Conservation (phyloP, 2,797 vertebrate genomes). For the Acanthornis magna region DNA sequence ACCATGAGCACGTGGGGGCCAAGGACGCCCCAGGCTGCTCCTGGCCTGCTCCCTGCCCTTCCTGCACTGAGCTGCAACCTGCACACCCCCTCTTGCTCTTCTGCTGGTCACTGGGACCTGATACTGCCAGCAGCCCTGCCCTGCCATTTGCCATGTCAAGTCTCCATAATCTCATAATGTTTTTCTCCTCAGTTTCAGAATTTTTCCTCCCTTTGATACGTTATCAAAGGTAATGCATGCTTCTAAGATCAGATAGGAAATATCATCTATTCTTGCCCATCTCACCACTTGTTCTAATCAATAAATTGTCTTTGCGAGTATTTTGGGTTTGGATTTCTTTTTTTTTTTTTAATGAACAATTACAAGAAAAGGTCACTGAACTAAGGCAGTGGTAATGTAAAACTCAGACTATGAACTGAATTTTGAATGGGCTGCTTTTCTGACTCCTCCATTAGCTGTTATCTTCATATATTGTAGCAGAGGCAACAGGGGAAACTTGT, state of each 20-base stretch:
- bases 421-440: background rate
- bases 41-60: background rate
- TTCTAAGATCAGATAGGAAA: background rate
- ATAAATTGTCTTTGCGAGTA: background rate
- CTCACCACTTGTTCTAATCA: background rate
- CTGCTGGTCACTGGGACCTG: background rate
- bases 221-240: background rate
- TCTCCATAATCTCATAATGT: background rate
- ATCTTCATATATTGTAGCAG: background rate
- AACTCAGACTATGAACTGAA: background rate
- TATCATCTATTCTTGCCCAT: background rate
- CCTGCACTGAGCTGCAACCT: background rate
- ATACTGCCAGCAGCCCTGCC: background rate
- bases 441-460: background rate
- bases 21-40: background rate
- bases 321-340: background rate
- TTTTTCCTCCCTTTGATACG: background rate
- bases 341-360: background rate
- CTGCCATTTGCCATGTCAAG: background rate
- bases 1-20: background rate
- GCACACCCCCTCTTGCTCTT: fast-evolving
- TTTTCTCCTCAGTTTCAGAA: background rate
- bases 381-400: background rate
- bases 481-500: background rate
- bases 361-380: background rate